Percentiles rank a stretch among this genome's conserved stretches.
Evolutionary conservation across 1,140 invertebrate genomes (phyloP).

Genomic region (Idris sp.): DNA sequence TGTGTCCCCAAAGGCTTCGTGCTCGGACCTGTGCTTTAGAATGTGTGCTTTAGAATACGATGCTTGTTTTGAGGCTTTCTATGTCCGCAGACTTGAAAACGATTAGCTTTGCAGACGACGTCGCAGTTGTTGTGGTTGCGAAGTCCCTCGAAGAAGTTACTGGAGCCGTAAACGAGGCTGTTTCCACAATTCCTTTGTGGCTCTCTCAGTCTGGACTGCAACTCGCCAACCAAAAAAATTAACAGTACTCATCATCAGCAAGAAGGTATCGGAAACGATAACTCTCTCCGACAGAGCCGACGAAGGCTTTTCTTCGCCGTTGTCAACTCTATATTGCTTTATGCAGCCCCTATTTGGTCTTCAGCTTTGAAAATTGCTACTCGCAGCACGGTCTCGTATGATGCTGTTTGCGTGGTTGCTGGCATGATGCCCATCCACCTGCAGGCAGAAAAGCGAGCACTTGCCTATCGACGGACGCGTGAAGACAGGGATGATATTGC

Average conservation of each 20-base stretch:
- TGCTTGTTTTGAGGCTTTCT: neutral
- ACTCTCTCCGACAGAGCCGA: too few species aligned
- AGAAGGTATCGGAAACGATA: too few species aligned
- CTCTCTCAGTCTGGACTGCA: neutral
- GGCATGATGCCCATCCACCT: conserved; percentile 48
- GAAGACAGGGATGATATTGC: too few species aligned
- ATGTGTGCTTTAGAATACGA: neutral
- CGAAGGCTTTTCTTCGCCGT: too few species aligned
- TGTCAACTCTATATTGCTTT: too few species aligned
- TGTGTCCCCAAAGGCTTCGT: neutral
- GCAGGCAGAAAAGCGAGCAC: conserved; percentile 33
- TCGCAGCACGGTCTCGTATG: too few species aligned
- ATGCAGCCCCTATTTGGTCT: too few species aligned
- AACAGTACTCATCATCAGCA: too few species aligned
- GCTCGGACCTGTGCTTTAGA: neutral
- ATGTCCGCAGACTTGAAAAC: neutral
- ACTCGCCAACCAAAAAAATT: too few species aligned
- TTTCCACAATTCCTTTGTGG: neutral
- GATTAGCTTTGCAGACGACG: neutral
- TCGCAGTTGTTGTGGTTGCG: neutral
- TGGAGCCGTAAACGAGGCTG: neutral
- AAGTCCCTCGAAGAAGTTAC: neutral
- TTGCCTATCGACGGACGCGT: neutral
- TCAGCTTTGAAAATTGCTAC: too few species aligned
- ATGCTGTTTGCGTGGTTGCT: too few species aligned